phyloP scores from a whole-genome alignment of 2,113 vertebrate genomes.

The Cyprinodon brontotheroides region DNA sequence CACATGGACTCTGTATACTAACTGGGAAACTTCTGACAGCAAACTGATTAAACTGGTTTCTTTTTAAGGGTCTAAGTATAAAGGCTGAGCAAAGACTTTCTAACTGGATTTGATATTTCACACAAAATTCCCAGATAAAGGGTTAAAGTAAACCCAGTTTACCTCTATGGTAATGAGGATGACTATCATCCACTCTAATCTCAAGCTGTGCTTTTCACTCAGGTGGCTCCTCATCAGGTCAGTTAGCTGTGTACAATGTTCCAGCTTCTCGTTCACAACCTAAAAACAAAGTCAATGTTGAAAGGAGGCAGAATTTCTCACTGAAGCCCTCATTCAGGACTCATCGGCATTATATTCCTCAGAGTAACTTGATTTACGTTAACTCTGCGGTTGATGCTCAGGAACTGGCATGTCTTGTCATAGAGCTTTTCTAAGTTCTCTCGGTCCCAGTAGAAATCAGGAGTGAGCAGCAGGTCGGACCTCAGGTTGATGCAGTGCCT shows the following conservation, averaged over 20 bases:
- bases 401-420: conserved; percentile 95
- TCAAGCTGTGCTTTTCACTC: conserved; percentile 89
- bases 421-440: conserved; percentile 96
- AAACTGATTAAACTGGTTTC: neutral
- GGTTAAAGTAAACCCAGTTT: conserved; percentile 9
- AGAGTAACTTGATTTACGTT: conserved; percentile 77
- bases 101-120: neutral
- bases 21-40: neutral
- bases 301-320: fast-evolving
- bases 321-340: neutral
- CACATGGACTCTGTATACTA: neutral
- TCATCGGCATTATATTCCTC: neutral
- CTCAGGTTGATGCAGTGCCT: conserved; percentile 97
- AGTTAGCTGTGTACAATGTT: conserved; percentile 94
- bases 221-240: conserved; percentile 97
- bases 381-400: conserved; percentile 94
- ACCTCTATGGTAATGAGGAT: conserved; percentile 98
- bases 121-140: neutral
- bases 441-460: conserved; percentile 99
- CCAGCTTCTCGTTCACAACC: conserved; percentile 98
- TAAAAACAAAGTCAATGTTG: conserved; percentile 41
- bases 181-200: conserved; percentile 98
- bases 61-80: neutral
- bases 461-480: conserved; percentile 95
- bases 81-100: neutral